These are phyloP conservation scores for Caenorhabditis elegans DNA, from an alignment of 1,140 invertebrate genomes.

Conservation along the genomic window DNA sequence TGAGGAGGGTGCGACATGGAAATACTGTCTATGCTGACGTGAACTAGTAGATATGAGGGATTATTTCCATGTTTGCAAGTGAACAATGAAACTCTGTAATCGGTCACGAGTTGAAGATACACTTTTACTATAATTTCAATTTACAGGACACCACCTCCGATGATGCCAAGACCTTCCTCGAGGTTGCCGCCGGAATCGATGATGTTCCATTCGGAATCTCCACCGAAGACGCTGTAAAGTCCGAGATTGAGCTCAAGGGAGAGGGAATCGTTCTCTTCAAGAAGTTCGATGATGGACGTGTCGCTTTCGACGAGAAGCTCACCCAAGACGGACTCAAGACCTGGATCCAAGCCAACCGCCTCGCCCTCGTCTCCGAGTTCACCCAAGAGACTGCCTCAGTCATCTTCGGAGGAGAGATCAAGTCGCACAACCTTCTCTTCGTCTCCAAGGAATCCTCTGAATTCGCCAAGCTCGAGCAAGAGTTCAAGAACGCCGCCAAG, in stretches of 20 bases:
- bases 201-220: slow-evolving; percentile 87
- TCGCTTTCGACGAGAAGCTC: slow-evolving; percentile 77
- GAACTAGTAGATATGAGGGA: background rate
- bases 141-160: slow-evolving; percentile 74
- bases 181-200: slow-evolving; percentile 79
- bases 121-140: background rate
- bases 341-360: slow-evolving; percentile 81
- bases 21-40: background rate
- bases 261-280: slow-evolving; percentile 83
- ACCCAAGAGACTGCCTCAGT: slow-evolving; percentile 94
- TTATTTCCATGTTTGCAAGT: background rate
- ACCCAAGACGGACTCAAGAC: slow-evolving; percentile 75
- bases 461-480: slow-evolving; percentile 75
- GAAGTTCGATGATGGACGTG: slow-evolving; percentile 91
- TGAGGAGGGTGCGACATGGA: background rate
- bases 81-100: background rate
- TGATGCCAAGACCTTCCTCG: slow-evolving; percentile 80
- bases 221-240: slow-evolving; percentile 76
- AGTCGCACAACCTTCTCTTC: slow-evolving; percentile 91
- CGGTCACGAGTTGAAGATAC: too few relatives aligned
- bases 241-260: slow-evolving; percentile 75
- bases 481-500: slow-evolving; percentile 75
- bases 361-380: slow-evolving; percentile 94
- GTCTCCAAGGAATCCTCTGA: slow-evolving; percentile 80
- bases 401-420: slow-evolving; percentile 96